A percentile compares a stretch with the other conserved stretches of the same genome.
Conservation (phyloP, 2,888 invertebrate species). For the Agapetus fuscipes region DNA sequence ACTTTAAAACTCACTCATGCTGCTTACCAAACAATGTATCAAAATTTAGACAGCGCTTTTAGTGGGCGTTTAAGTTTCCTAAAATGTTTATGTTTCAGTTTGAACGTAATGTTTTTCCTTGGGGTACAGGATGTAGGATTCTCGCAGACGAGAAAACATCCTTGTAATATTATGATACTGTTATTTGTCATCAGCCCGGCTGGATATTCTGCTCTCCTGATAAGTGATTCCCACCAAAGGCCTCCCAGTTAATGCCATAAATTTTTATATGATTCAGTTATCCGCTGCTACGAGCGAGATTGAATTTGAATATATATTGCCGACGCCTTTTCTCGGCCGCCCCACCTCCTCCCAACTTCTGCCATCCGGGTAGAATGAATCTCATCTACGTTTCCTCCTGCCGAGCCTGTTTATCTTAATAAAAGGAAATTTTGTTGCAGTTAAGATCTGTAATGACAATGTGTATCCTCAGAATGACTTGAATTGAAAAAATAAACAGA, state of each 20-base stretch:
- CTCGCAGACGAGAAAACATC: too few species aligned
- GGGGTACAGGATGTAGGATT: too few species aligned
- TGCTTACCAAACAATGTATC: too few species aligned
- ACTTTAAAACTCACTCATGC: too few species aligned
- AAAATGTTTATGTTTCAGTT: too few species aligned
- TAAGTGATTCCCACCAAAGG: constrained; percentile 19
- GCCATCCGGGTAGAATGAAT: neutral
- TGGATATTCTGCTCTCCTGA: constrained; percentile 1
- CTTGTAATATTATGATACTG: constrained; percentile 5
- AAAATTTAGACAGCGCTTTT: too few species aligned
- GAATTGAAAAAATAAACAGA: too few species aligned
- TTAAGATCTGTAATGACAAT: too few species aligned
- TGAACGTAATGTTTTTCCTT: too few species aligned
- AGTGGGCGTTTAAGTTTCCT: too few species aligned
- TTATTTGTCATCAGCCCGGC: constrained; percentile 1
- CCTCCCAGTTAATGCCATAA: constrained; percentile 18
- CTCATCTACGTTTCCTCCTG: neutral
- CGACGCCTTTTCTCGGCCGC: neutral
- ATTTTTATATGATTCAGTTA: constrained; percentile 22
- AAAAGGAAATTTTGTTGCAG: too few species aligned
- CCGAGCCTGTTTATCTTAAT: constrained; percentile 7
- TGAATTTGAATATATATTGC: constrained; percentile 20
- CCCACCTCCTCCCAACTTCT: neutral
- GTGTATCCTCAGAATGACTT: too few species aligned
- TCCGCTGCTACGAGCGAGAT: constrained; percentile 19